Base-by-base conservation (phyloP, 1,140 invertebrate species). In the Pristionchus pacificus region DNA sequence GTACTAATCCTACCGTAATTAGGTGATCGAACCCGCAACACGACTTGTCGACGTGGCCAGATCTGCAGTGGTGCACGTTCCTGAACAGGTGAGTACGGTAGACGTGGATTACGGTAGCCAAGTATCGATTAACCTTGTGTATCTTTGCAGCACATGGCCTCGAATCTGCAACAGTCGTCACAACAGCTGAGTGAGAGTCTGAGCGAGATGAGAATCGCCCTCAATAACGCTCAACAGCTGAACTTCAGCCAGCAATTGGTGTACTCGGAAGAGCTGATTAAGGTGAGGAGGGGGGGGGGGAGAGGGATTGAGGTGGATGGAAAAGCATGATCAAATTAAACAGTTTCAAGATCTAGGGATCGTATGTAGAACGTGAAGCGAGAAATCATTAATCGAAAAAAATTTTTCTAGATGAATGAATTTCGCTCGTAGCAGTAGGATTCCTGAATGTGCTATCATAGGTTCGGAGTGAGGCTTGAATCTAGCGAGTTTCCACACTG, bases 1-100 rank as follows among this genome's bases (percentile, higher is more conserved):
- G 38, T 49, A 49, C 6, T 49, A 10, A 10, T 6, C 6, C 19
- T 19, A 10, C 38, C 6, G 38, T 15, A 32, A 60, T 49, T 32
- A 75, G 30, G 55, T 71, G 10, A 69, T 84, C 55, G 77, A 87
- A 85, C 90, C 88, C 27, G 89, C 87, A 62, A 87, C 87, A 2
- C 87, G 88, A 71, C 88, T 94, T 67, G 89, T 92, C 3, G 82
- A 84, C 49, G 82, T 92, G 0, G 89, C 91, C 0, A 88, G 92
- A 77, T 89, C 91, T 2, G 89, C 93, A 6, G 85, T 95, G 19
- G 93, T 93, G 0, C 93, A 93, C 0, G 89, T 97, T 0, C 87
- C 86, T 0, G 92, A 97, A 80, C 90, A 91, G 70, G 87, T 90
- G 0, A 19, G 38, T n/a, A n/a, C n/a, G n/a, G n/a, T n/a, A n/a